Evolutionary conservation across 2,888 invertebrate genomes (phyloP), one percentile per base, ranked within the genome.

Genomic region (Neelides folsomi): DNA sequence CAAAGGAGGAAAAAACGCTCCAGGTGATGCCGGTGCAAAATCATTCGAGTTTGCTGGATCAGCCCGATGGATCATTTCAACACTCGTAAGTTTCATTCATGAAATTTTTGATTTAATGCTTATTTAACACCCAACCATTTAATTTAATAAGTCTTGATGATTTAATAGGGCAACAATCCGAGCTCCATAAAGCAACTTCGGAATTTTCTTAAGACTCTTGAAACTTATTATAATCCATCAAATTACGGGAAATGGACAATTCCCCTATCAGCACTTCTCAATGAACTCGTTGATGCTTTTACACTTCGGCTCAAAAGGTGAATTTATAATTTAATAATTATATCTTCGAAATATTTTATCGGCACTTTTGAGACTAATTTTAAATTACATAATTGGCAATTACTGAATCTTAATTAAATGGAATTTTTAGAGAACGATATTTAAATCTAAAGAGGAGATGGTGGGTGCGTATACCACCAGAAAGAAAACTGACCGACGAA

Each of bases 141-240:
- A n/a, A n/a, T n/a, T n/a, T n/a, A n/a, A n/a, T n/a, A n/a, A n/a
- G n/a, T n/a, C n/a, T n/a, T 9, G 2, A 38, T 49, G 43, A 75
- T 74, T 70, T 74, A 74, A 12, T 72, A 86, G 71, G 80, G 81
- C 42, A 81, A 82, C 1, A 77, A 79, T 47, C 81, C 80, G 15
- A 73, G 75, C 47, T 78, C 80, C 0, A 78, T 86, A 67, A 76
- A 77, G 47, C 81, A 88, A 66, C 73, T 94, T 48, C 79, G 80
- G 52, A 82, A 83, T 64, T 81, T 93, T 67, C 78, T 93, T 67
- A 82, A 80, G 60, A 82, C 85, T 0, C 73, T 90, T 3, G 86
- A 88, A 69, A 84, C 87, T 4, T 93, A 88, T 71, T 80, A 84
- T 65, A 86, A 94, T 72, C 87, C 88, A 48, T 90, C 90, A 1